phyloP scores from a whole-genome alignment of 2,797 vertebrate species.

The Lepidocolaptes lacrymiger region DNA sequence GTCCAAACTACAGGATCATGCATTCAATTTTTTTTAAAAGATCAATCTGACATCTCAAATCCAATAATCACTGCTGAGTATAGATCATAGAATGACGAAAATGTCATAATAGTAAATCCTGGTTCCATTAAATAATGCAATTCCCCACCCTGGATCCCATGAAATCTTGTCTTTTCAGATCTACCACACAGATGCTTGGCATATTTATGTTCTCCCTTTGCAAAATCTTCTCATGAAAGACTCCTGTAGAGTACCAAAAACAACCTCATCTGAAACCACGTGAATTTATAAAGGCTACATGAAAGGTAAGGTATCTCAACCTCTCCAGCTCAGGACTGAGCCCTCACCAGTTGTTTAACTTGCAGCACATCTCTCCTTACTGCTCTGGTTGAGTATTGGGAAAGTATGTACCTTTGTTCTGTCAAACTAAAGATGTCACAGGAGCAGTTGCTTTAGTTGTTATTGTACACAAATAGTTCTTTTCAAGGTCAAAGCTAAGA shows the following conservation, averaged over 20 bases:
- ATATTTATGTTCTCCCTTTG: not conserved
- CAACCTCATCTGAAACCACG: accelerated
- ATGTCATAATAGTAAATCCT: not conserved
- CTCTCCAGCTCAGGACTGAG: not conserved
- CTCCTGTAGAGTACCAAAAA: not conserved
- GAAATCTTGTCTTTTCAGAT: not conserved
- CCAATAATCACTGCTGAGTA: not conserved
- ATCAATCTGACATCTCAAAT: not conserved
- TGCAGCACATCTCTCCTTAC: not conserved
- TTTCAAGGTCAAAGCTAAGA: not conserved
- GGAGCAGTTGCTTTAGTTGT: not conserved
- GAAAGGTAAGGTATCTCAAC: not conserved
- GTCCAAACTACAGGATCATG: not conserved
- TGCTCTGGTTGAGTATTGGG: not conserved
- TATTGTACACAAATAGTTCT: not conserved
- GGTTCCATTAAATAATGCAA: not conserved
- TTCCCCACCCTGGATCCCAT: not conserved
- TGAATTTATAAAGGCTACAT: not conserved
- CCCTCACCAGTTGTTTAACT: not conserved
- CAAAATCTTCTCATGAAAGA: not conserved
- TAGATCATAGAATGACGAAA: not conserved
- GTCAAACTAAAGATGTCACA: accelerated
- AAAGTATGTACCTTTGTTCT: not conserved
- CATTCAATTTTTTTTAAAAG: not conserved
- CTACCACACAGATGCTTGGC: not conserved